Conservation (phyloP, 1,140 invertebrate genomes). For the Heliconius hewitsoni region DNA sequence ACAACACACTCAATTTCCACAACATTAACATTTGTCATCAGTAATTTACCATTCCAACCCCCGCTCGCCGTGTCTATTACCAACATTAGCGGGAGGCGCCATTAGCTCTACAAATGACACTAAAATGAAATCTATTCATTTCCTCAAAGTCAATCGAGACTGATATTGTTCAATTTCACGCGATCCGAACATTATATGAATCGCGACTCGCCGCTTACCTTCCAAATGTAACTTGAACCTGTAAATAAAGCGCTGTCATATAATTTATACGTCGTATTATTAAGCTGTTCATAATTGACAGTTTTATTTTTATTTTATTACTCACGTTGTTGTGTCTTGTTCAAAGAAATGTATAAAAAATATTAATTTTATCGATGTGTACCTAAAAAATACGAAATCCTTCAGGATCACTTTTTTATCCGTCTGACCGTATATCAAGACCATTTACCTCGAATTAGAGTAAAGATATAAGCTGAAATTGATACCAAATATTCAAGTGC, state of each 20-base stretch:
- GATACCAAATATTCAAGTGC: no score
- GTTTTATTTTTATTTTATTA: constrained; percentile 3
- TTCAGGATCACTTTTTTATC: no score
- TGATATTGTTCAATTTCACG: constrained; percentile 77
- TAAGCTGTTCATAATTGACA: constrained; percentile 12
- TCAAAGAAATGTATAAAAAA: no score
- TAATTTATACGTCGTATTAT: constrained; percentile 21
- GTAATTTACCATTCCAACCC: constrained; percentile 55
- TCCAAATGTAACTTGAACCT: constrained; percentile 42
- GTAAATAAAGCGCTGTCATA: constrained; percentile 34
- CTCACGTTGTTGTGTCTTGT: neutral
- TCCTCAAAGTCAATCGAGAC: constrained; percentile 74
- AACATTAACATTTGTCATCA: constrained; percentile 63
- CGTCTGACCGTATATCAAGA: no score
- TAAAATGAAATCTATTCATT: constrained; percentile 81
- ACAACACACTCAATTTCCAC: constrained; percentile 41
- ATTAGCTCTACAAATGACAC: constrained; percentile 80
- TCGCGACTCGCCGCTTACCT: constrained; percentile 48
- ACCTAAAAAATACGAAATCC: no score
- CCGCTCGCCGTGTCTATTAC: constrained; percentile 44
- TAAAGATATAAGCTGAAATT: no score
- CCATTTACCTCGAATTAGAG: no score
- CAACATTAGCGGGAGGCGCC: constrained; percentile 69
- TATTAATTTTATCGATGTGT: no score
- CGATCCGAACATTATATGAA: constrained; percentile 69